phyloP scores from a whole-genome alignment of 2,888 invertebrate genomes.

The Sesamia inferens region DNA sequence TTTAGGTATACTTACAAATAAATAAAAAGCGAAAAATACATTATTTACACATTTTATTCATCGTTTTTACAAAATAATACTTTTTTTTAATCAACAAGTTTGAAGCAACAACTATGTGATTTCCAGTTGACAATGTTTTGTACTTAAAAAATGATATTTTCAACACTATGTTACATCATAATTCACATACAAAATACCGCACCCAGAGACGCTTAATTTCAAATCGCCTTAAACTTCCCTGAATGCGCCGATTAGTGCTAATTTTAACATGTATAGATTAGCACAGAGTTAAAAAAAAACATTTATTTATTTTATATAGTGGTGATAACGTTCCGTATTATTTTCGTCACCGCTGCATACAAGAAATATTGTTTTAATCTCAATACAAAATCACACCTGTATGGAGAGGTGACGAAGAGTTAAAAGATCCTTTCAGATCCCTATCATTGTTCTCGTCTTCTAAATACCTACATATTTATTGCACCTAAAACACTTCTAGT shows the following conservation, averaged over 20 bases:
- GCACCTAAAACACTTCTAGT: slow-evolving; percentile 4
- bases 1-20: neutral
- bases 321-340: neutral
- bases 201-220: slow-evolving; percentile 7
- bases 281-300: slow-evolving; percentile 13
- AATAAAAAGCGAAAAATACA: slow-evolving; percentile 64
- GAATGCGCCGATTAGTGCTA: slow-evolving; percentile 12
- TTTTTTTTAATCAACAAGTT: slow-evolving; percentile 75
- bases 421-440: neutral
- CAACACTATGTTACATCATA: slow-evolving; percentile 45
- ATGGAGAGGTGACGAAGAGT: slow-evolving; percentile 5
- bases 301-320: neutral
- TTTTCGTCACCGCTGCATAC: slow-evolving; percentile 2
- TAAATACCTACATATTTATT: slow-evolving; percentile 16
- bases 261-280: slow-evolving; percentile 27
- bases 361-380: neutral
- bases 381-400: slow-evolving; percentile 10
- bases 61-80: slow-evolving; percentile 85
- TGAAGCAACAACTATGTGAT: slow-evolving; percentile 72
- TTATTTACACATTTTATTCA: slow-evolving; percentile 78
- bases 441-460: slow-evolving; percentile 31
- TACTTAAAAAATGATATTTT: slow-evolving; percentile 72
- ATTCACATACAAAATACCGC: slow-evolving; percentile 21
- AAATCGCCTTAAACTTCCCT: slow-evolving; percentile 16
- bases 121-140: slow-evolving; percentile 71